A percentile compares a stretch with the other conserved stretches of the same genome.
Conservation (phyloP, 2,888 invertebrate genomes). For the Sepiola atlantica region DNA sequence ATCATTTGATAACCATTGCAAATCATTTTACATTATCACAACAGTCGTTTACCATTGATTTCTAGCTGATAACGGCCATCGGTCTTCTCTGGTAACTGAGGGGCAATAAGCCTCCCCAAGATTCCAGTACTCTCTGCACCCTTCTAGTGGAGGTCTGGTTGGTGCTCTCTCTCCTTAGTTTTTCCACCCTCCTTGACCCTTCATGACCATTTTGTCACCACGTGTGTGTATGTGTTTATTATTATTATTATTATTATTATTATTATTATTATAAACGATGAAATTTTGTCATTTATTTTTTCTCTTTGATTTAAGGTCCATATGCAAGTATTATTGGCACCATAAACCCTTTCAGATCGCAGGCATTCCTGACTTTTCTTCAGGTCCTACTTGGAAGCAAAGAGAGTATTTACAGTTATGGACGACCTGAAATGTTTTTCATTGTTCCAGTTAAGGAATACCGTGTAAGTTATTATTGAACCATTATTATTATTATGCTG, state of each 20-base stretch:
- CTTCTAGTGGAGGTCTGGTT: too few relatives aligned
- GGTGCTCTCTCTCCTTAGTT: too few relatives aligned
- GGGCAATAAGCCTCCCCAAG: too few relatives aligned
- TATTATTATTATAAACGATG: neutral
- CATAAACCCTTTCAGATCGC: neutral
- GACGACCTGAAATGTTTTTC: constrained; percentile 39
- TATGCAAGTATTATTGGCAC: constrained; percentile 39
- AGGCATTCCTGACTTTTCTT: neutral
- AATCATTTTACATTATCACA: too few relatives aligned
- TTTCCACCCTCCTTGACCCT: neutral
- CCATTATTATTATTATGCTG: too few relatives aligned
- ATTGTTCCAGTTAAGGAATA: neutral
- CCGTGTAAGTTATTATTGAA: neutral
- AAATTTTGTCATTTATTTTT: neutral
- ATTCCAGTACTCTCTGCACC: too few relatives aligned
- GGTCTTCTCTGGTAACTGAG: too few relatives aligned
- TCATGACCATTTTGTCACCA: neutral
- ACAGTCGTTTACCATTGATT: too few relatives aligned
- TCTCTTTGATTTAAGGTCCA: neutral
- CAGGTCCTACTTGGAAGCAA: neutral
- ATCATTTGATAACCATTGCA: too few relatives aligned
- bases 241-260: too few relatives aligned
- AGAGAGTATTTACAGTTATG: constrained; percentile 15
- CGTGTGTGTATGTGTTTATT: neutral
- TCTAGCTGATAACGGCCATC: too few relatives aligned